Percentiles rank a stretch among this genome's conserved stretches.
Evolutionary conservation across 2,113 vertebrate species (phyloP).

Genomic region (Cryptotis parvus): DNA sequence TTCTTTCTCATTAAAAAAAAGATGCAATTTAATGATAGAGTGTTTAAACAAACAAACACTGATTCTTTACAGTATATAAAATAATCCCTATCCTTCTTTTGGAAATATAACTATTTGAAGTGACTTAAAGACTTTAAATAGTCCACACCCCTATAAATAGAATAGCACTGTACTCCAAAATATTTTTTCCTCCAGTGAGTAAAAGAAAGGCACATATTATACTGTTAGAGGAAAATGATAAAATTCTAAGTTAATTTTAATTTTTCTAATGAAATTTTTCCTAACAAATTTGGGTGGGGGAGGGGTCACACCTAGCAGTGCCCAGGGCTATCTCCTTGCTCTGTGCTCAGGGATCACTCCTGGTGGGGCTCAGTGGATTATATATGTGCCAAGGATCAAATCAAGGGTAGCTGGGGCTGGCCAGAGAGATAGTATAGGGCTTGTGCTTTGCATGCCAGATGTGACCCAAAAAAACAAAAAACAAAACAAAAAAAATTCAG

Average conservation of each 20-base stretch:
- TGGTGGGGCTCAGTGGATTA: too few species aligned
- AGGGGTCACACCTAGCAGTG: too few species aligned
- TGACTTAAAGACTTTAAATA: constrained; percentile 56
- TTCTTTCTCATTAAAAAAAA: constrained; percentile 36
- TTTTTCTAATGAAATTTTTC: constrained; percentile 38
- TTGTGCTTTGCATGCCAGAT: too few species aligned
- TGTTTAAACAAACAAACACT: neutral
- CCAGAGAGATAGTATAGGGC: too few species aligned
- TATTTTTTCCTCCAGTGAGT: neutral
- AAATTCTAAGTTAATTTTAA: constrained; percentile 51
- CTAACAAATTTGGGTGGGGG: neutral
- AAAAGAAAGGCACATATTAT: constrained; percentile 44
- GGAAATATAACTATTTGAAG: constrained; percentile 44
- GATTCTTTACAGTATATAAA: constrained; percentile 50
- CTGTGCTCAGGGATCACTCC: too few species aligned
- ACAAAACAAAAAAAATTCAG: too few species aligned
- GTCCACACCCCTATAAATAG: neutral
- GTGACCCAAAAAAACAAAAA: too few species aligned
- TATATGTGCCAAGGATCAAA: too few species aligned
- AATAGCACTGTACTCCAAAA: constrained; percentile 45
- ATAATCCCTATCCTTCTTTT: constrained; percentile 51
- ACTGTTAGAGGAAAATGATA: constrained; percentile 16
- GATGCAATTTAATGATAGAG: constrained; percentile 53
- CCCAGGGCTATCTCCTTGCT: too few species aligned
- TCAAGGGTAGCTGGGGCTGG: too few species aligned